phyloP scores from a whole-genome alignment of 2,888 invertebrate genomes.

The Macrosoma leucophasiata region DNA sequence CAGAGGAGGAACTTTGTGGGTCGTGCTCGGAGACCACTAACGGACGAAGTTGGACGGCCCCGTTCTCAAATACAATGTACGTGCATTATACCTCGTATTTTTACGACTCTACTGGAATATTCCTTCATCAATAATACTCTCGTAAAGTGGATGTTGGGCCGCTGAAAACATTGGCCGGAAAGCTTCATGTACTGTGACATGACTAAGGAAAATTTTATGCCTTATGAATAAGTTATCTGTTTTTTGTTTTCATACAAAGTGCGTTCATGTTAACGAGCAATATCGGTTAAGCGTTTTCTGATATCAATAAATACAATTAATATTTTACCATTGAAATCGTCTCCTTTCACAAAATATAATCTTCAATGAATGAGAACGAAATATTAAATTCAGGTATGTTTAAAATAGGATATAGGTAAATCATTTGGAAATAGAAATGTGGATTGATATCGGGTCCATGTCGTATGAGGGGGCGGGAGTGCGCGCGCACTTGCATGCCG shows the following conservation, averaged over 20 bases:
- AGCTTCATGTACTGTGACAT: too few species aligned
- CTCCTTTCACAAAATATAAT: too few species aligned
- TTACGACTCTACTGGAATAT: conserved; percentile 21
- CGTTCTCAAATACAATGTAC: conserved; percentile 25
- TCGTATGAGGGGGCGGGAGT: conserved; percentile 65
- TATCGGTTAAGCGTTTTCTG: too few species aligned
- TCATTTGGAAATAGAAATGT: conserved; percentile 53
- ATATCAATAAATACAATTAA: too few species aligned
- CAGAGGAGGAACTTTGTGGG: conserved; percentile 33
- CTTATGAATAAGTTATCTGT: too few species aligned
- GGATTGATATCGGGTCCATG: conserved; percentile 68
- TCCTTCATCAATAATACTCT: conserved; percentile 26
- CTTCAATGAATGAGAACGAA: too few species aligned
- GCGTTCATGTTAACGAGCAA: too few species aligned
- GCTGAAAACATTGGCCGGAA: too few species aligned
- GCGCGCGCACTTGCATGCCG: conserved; percentile 61
- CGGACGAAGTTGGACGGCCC: conserved; percentile 25
- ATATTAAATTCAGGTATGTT: too few species aligned
- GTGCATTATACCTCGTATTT: conserved; percentile 19
- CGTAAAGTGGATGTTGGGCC: conserved; percentile 7
- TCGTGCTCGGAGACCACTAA: conserved; percentile 17
- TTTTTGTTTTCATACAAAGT: too few species aligned
- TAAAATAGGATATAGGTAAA: conserved; percentile 47
- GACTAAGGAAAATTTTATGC: too few species aligned
- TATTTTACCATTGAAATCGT: too few species aligned